Percentiles rank a stretch among this genome's conserved stretches.
phyloP scores from a whole-genome alignment of 2,888 invertebrate genomes.

The Helobdella robusta region DNA sequence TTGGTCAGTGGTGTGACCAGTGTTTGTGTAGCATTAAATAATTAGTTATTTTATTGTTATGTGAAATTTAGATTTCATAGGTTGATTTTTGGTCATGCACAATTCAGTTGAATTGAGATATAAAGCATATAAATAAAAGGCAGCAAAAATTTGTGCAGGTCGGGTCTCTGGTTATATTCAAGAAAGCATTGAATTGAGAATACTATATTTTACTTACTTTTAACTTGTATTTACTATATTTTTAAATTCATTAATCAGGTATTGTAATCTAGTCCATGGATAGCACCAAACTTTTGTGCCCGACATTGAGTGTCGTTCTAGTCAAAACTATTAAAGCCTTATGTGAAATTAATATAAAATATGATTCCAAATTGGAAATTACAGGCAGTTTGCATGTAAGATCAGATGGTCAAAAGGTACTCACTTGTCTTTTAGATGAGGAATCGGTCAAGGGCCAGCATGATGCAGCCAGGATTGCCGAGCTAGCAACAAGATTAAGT shows the following conservation, averaged over 20 bases:
- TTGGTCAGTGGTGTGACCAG: too few species aligned
- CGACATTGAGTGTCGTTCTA: slow-evolving; percentile 34
- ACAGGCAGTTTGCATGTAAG: slow-evolving; percentile 35
- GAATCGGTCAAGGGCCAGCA: slow-evolving; percentile 31
- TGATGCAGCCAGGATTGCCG: slow-evolving; percentile 25
- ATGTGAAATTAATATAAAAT: slow-evolving; percentile 36
- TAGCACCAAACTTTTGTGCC: slow-evolving; percentile 31
- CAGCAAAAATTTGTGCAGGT: too few species aligned
- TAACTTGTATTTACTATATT: too few species aligned
- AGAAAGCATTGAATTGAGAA: too few species aligned
- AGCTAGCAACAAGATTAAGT: slow-evolving; percentile 26
- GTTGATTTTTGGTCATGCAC: too few species aligned
- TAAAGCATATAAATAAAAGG: too few species aligned
- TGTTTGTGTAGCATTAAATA: too few species aligned
- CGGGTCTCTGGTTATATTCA: too few species aligned
- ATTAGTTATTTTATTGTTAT: too few species aligned
- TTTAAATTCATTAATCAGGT: neutral
- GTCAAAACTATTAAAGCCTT: slow-evolving; percentile 36
- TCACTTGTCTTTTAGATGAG: slow-evolving; percentile 35
- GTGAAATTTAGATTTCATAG: too few species aligned
- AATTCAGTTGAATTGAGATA: too few species aligned
- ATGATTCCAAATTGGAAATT: slow-evolving; percentile 35
- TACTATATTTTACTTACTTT: too few species aligned
- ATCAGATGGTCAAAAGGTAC: slow-evolving; percentile 35
- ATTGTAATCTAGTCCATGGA: slow-evolving; percentile 26